Percentiles rank a stretch among this genome's conserved stretches.
Conservation (phyloP, 1,140 invertebrate genomes). For the Stenopsyche tienmushanensis region DNA sequence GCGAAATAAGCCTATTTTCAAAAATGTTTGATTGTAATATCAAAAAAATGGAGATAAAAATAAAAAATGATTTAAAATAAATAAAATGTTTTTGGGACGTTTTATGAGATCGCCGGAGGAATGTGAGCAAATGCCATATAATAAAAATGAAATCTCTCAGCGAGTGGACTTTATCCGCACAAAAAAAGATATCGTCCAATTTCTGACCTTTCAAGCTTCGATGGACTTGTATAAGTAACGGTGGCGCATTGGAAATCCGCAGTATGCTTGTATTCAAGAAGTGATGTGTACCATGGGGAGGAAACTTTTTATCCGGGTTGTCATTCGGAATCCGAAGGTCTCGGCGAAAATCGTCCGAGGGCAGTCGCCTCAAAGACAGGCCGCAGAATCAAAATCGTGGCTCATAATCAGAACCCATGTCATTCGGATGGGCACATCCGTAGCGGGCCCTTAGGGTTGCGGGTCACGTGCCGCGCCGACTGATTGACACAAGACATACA, state of each 20-base stretch:
- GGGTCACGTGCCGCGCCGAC: conserved; percentile 28
- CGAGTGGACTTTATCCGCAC: neutral
- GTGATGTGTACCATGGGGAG: neutral
- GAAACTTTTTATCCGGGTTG: neutral
- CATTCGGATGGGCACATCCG: conserved; percentile 11
- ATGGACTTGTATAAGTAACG: neutral
- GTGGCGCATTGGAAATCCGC: neutral
- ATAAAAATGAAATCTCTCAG: too few species aligned
- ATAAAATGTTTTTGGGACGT: too few species aligned
- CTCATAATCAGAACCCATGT: conserved; percentile 30
- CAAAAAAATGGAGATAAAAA: too few species aligned
- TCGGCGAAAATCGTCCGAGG: conserved; percentile 4
- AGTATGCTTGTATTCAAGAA: too few species aligned
- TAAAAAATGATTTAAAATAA: too few species aligned
- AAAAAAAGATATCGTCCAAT: neutral
- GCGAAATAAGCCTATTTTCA: too few species aligned
- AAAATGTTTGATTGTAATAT: too few species aligned
- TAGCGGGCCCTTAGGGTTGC: conserved; percentile 1
- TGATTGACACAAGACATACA: conserved; percentile 41
- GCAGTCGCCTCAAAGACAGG: conserved; percentile 24
- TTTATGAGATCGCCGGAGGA: too few species aligned
- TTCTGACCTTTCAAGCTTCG: neutral
- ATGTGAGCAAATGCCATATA: too few species aligned
- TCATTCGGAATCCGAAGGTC: neutral
- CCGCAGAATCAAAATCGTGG: conserved; percentile 26